phyloP scores from a whole-genome alignment of 2,797 vertebrate genomes.

The Anas bahamensis region DNA sequence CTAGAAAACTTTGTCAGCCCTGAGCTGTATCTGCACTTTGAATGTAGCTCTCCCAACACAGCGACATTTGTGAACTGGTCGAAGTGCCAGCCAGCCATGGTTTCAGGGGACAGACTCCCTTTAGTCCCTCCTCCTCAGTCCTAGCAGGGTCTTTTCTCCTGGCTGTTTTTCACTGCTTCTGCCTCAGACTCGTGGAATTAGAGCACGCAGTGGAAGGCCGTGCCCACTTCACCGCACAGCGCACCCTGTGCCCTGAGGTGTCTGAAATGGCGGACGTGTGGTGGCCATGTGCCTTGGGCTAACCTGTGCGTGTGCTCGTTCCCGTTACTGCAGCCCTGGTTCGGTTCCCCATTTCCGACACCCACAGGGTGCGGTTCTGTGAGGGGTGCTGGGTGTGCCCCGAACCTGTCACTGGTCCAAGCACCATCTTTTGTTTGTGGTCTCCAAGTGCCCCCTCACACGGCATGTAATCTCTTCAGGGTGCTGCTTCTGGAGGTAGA shows the following conservation, averaged over 20 bases:
- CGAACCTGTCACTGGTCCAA: not conserved
- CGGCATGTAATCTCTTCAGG: not conserved
- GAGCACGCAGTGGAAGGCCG: not conserved
- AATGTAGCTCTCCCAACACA: not conserved
- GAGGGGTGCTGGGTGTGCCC: not conserved
- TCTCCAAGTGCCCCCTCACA: not conserved
- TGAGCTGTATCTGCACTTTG: no score
- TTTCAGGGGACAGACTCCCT: not conserved
- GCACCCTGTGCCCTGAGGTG: not conserved
- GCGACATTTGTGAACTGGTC: not conserved
- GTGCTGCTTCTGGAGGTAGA: not conserved
- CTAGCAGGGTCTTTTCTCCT: not conserved
- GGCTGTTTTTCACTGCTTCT: not conserved
- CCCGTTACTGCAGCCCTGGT: not conserved
- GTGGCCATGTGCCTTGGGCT: not conserved
- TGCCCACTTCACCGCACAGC: not conserved
- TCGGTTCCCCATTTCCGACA: not conserved
- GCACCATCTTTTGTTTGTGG: not conserved
- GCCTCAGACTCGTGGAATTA: not conserved
- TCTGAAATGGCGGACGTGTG: not conserved
- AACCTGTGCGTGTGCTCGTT: not conserved
- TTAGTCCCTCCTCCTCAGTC: not conserved
- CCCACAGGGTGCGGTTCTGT: not conserved
- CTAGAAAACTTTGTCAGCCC: no score
- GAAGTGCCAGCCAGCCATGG: rapidly evolving